Evolutionary conservation across 2,113 vertebrate genomes (phyloP), one percentile per base, ranked within the genome.

Genomic region (Halcyon malimbica): DNA sequence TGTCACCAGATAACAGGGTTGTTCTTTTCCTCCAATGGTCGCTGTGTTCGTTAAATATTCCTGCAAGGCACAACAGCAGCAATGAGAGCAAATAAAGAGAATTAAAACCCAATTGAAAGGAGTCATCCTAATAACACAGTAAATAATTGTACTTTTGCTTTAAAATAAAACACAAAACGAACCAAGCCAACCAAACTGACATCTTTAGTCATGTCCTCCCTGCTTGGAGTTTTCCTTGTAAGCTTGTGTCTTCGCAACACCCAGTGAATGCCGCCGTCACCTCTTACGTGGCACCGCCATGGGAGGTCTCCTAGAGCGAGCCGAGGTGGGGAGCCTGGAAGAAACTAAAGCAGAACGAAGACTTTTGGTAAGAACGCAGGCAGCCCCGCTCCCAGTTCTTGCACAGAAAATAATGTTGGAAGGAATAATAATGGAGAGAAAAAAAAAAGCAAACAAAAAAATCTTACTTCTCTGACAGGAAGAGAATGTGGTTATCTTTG

Each of bases 81-180:
- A 97, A 96, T 96, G 97, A 98, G 96, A 97, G 97, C 97, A 97
- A 98, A 98, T 97, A 97, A 97, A 97, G 96, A 97, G 86, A 98
- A 97, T 94, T 94, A 95, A 97, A 96, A 97, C 94, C 95, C 70
- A 93, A 23, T 96, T 97, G 89, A 97, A 97, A 97, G 97, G 97
- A 98, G 89, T 96, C 97, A 95, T 96, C 98, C 97, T 96, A 96
- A 91, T 97, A 96, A 98, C 94, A 97, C 57, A 89, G 90, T 96
- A 97, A 97, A 97, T 97, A 97, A 95, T 97, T 97, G 96, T 98
- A 96, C 96, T 97, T 98, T 97, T 97, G 96, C 97, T 98, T 97
- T 83, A 97, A 96, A 97, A 97, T 96, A 94, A 98, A 94, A 96
- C 82, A 92, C 86, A 93, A 79, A 93, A 76, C 6, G 79, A 89